Percentiles rank a stretch among this genome's conserved stretches.
phyloP scores from a whole-genome alignment of 2,888 invertebrate genomes.

The Dolomedes plantarius region DNA sequence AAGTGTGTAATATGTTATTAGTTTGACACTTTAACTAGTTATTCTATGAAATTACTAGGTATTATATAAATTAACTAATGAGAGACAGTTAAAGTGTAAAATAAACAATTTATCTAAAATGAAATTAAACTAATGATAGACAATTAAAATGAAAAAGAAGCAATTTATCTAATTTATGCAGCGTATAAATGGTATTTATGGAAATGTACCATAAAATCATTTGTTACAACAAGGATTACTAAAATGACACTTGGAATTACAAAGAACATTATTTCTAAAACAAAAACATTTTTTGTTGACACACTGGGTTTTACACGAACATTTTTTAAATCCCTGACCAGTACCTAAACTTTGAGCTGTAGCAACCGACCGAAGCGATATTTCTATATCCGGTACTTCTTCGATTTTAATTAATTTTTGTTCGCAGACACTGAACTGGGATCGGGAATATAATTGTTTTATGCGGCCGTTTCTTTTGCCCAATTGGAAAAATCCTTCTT shows the following conservation, averaged over 20 bases:
- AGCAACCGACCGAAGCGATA: constrained; percentile 59
- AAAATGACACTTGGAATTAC: no score
- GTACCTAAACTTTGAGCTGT: constrained; percentile 64
- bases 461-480: no score
- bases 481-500: no score
- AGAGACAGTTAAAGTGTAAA: no score
- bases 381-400: constrained; percentile 65
- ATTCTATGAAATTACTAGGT: no score
- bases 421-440: constrained; percentile 60
- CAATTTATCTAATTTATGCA: constrained; percentile 56
- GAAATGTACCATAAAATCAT: constrained; percentile 55
- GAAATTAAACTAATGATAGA: no score
- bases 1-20: no score
- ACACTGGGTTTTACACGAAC: constrained; percentile 60
- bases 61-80: no score
- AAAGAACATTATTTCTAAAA: no score
- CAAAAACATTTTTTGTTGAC: constrained; percentile 63
- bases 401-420: constrained; percentile 59
- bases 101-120: no score
- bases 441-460: constrained; percentile 47
- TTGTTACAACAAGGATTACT: no score
- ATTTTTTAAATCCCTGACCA: constrained; percentile 64
- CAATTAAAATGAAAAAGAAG: constrained; percentile 56
- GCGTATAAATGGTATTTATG: constrained; percentile 55
- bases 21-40: no score